Base-by-base conservation (phyloP, 2,113 vertebrate species). In the Carassius gibelio region DNA sequence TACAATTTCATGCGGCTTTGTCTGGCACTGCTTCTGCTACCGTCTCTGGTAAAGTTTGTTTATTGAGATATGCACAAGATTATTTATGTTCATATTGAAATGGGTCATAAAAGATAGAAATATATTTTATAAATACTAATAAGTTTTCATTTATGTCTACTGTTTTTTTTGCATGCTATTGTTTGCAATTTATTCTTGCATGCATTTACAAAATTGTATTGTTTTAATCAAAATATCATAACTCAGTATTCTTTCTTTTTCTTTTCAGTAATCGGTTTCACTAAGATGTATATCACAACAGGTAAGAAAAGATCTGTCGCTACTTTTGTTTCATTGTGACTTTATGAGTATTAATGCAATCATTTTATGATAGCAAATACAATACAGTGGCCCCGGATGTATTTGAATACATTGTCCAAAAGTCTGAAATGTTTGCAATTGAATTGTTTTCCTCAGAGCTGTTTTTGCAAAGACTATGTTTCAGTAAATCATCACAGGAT, bases 41-140 rank as follows among this genome's bases (percentile, higher is more conserved):
- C 36, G 48, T 9, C 3, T 52, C 75, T 78, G 30, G 50, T 77
- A 36, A 8, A n/a, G 75, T 78, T 21, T 59, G 52, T 78, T 78
- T 78, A 19, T 7, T 38, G 30, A 78, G 75, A 78, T 17, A 23
- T 75, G 74, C 42, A 26, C 15, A 36, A 15, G 71, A 74, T 48
- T 74, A 74, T 75, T 75, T 50, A 23, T 75, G 42, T 23, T 75
- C n/a, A 14, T 45, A 48, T 42, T 23, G 69, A 14, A 74, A 42
- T 0, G n/a, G 71, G 71, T 45, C 71, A 75, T 50, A 72, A 69
- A 69, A 69, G 4, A 15, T 38, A 30, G 3, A 71, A 5, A 42
- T 42, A 10, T 10, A 13, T 50, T 50, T 50, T 50, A 30, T 30
- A 30, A 1, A 75, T 48, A 75, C 5, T 0, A 0, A 3, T 48